phyloP scores from a whole-genome alignment of 1,140 invertebrate genomes.

The Euura saliciscinereae region DNA sequence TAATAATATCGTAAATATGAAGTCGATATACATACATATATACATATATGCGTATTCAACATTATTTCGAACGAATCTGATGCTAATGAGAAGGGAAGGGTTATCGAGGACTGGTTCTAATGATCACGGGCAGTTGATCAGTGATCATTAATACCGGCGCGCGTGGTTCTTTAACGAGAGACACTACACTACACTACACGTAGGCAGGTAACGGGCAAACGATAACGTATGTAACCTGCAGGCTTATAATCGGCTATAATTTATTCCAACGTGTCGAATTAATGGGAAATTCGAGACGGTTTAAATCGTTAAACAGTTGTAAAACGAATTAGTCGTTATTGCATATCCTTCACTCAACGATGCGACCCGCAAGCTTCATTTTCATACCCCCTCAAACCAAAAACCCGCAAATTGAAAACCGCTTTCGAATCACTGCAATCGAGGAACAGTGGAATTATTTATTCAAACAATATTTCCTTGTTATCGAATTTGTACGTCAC shows the following conservation, averaged over 20 bases:
- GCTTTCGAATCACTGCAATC: too few species aligned
- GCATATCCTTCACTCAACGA: neutral
- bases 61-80: too few species aligned
- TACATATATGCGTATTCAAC: too few species aligned
- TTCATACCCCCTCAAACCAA: too few species aligned
- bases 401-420: too few species aligned
- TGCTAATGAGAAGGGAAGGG: neutral
- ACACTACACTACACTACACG: too few species aligned
- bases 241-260: constrained; percentile 5
- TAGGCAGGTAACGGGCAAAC: neutral
- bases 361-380: too few species aligned
- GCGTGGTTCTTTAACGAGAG: neutral
- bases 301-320: neutral
- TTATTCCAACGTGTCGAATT: neutral
- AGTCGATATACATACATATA: too few species aligned
- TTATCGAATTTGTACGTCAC: too few species aligned
- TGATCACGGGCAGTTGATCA: neutral
- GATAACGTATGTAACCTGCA: neutral
- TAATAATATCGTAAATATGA: too few species aligned
- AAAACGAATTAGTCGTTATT: neutral
- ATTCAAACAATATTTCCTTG: too few species aligned
- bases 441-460: too few species aligned
- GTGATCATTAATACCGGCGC: neutral
- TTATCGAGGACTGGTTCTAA: neutral
- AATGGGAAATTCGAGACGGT: neutral